phyloP scores from a whole-genome alignment of 2,888 invertebrate species.

The Chrysolina haemoptera region DNA sequence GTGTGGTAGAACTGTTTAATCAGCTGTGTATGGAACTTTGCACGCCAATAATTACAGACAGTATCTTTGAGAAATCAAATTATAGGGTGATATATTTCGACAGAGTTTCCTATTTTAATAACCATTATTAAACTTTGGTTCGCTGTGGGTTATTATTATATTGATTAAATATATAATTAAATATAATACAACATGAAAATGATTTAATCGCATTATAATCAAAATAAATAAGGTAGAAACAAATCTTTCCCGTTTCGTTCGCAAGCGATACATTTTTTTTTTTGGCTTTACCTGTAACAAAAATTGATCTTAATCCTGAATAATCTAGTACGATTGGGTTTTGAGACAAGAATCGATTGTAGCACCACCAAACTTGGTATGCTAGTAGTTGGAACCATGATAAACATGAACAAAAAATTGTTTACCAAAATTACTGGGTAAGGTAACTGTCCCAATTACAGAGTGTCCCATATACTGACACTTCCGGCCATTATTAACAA shows the following conservation, averaged over 20 bases:
- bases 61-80: constrained; percentile 11
- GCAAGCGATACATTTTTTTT: not conserved
- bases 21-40: not conserved
- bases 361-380: too few species aligned
- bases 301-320: not conserved
- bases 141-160: constrained; percentile 34
- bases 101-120: constrained; percentile 26
- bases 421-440: too few species aligned
- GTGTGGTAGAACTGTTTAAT: not conserved
- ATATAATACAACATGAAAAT: constrained; percentile 39
- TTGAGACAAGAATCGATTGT: too few species aligned
- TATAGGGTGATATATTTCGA: not conserved
- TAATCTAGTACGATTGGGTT: too few species aligned
- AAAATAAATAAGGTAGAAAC: constrained; percentile 3
- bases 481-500: too few species aligned
- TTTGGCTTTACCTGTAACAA: not conserved
- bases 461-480: too few species aligned
- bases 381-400: too few species aligned
- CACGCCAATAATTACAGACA: constrained; percentile 4
- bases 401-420: too few species aligned
- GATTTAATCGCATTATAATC: not conserved
- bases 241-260: not conserved
- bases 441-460: too few species aligned
- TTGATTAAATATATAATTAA: constrained; percentile 43
- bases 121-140: constrained; percentile 31